phyloP scores from a whole-genome alignment of 1,140 invertebrate genomes.

The Drosophila saltans region DNA sequence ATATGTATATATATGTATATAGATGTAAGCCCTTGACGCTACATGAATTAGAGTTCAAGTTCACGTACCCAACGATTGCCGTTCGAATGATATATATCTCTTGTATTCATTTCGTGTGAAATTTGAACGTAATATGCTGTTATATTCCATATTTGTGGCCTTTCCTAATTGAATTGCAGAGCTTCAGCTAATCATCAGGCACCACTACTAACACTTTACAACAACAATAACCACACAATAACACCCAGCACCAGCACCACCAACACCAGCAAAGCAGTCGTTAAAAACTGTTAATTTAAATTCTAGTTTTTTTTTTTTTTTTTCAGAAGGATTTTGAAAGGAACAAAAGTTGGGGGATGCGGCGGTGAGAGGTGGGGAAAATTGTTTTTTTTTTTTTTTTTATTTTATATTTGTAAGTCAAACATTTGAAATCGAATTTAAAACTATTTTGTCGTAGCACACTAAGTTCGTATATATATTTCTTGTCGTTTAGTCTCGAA shows the following conservation, averaged over 20 bases:
- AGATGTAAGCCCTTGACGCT: background rate
- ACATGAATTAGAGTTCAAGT: conserved; percentile 54
- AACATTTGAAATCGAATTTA: conserved; percentile 26
- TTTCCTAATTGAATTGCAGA: background rate
- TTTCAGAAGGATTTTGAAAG: background rate
- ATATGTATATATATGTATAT: background rate
- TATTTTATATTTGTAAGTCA: background rate
- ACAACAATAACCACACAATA: background rate
- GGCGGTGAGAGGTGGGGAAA: too few species aligned
- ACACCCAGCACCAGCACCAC: background rate
- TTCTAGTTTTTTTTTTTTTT: background rate
- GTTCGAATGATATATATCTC: conserved; percentile 79
- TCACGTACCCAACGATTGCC: conserved; percentile 77
- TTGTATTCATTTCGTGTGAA: conserved; percentile 73
- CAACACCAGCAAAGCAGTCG: background rate
- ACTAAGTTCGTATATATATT: conserved; percentile 1
- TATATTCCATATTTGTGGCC: conserved; percentile 55
- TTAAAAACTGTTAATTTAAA: conserved; percentile 16
- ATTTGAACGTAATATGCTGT: conserved; percentile 66
- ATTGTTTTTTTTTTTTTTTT: too few species aligned
- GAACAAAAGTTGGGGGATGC: too few species aligned
- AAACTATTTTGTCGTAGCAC: conserved; percentile 16
- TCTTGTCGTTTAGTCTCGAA: conserved; percentile 22
- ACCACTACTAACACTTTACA: background rate
- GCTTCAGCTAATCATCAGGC: background rate